Conservation (phyloP, 2,113 vertebrate species). For the Malurus melanocephalus region DNA sequence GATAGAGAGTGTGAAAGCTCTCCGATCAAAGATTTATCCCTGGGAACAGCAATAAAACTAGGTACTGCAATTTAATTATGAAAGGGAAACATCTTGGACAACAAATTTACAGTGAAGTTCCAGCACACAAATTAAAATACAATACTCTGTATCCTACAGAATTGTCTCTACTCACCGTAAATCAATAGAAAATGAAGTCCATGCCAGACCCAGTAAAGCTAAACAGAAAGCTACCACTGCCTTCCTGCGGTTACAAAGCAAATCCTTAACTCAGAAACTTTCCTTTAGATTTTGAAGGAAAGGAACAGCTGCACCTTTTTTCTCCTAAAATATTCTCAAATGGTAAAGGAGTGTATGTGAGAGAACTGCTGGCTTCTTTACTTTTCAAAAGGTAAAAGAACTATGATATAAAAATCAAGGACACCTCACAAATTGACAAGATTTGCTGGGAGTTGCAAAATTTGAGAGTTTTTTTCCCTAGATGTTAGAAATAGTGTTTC, state of each 20-base stretch:
- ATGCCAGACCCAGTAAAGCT: not conserved
- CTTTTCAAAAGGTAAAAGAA: not conserved
- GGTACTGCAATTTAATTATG: slow-evolving; percentile 73
- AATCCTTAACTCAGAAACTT: not conserved
- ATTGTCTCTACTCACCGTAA: slow-evolving; percentile 55
- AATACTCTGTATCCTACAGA: slow-evolving; percentile 41
- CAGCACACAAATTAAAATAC: slow-evolving; percentile 67
- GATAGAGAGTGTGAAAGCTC: slow-evolving; percentile 47
- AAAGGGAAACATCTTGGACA: slow-evolving; percentile 61
- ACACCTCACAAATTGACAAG: not conserved
- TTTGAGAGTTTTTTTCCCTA: rapidly evolving
- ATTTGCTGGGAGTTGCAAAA: not conserved
- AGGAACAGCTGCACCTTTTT: not conserved
- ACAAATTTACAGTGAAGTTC: slow-evolving; percentile 64
- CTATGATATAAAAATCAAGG: not conserved
- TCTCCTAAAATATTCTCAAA: not conserved
- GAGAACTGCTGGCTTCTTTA: not conserved
- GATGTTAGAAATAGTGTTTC: not conserved
- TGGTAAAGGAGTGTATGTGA: not conserved
- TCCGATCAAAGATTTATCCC: slow-evolving; percentile 70
- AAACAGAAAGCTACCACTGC: not conserved
- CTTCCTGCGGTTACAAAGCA: not conserved
- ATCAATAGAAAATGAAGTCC: slow-evolving; percentile 41
- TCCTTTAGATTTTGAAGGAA: not conserved
- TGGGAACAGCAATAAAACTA: slow-evolving; percentile 67